These are phyloP conservation scores for Puffinus mauretanicus DNA, from an alignment of 2,113 vertebrate genomes.

Conservation along the genomic window DNA sequence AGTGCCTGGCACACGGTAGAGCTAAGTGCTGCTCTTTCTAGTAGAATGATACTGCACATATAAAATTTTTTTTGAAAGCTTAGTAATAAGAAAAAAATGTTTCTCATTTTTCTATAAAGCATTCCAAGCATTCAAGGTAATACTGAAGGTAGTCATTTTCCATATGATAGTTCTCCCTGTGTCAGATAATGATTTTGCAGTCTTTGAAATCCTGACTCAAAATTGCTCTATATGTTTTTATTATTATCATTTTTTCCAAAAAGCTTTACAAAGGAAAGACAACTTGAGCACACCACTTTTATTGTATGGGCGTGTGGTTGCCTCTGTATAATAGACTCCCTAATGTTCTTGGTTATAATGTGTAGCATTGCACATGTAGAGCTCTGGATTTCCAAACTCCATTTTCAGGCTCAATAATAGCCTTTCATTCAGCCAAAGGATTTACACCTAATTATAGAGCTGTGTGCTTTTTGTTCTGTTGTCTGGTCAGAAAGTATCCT, in stretches of 20 bases:
- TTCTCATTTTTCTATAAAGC: constrained; percentile 17
- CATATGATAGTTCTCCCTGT: neutral
- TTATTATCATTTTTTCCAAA: constrained; percentile 49
- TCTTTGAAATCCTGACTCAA: constrained; percentile 28
- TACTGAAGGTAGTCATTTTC: constrained; percentile 37
- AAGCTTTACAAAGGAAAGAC: constrained; percentile 57
- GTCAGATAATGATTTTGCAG: constrained; percentile 44
- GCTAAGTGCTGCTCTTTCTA: neutral
- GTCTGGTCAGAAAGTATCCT: neutral
- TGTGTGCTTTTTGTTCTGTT: constrained; percentile 10
- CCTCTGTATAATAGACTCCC: neutral
- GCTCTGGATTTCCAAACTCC: constrained; percentile 4
- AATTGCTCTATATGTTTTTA: constrained; percentile 36
- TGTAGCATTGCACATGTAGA: neutral
- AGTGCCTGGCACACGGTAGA: neutral
- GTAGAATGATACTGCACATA: neutral
- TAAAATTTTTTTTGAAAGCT: neutral
- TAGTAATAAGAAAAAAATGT: neutral
- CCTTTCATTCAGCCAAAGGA: neutral
- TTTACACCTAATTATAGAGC: neutral
- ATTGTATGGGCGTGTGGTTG: neutral
- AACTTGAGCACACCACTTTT: neutral
- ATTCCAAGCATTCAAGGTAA: constrained; percentile 17
- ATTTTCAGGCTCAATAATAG: constrained; percentile 40
- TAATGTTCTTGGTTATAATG: constrained; percentile 12